A percentile compares a stretch with the other conserved stretches of the same genome.
These are phyloP conservation scores for Achroia grisella DNA, from an alignment of 1,140 invertebrate species.

Conservation along the genomic window DNA sequence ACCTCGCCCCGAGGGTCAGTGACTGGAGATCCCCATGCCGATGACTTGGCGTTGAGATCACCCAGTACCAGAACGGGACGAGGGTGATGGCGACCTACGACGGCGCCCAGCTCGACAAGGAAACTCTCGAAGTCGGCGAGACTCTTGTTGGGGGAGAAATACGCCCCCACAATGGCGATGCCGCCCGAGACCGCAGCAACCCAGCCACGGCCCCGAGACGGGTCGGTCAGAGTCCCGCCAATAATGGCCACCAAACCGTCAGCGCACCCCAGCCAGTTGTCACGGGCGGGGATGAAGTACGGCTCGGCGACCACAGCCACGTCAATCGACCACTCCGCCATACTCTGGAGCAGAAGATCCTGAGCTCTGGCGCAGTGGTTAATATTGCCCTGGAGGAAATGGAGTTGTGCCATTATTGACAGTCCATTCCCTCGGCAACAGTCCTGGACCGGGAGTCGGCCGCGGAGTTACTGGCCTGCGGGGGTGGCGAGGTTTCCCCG, in stretches of 20 bases:
- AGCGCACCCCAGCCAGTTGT: background rate
- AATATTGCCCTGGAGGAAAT: too few species aligned
- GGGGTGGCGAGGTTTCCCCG: background rate
- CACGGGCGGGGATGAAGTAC: background rate
- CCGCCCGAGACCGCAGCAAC: background rate
- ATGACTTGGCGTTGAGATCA: conserved; percentile 13
- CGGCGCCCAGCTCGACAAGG: background rate
- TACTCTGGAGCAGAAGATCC: conserved; percentile 4
- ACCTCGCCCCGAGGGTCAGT: conserved; percentile 8
- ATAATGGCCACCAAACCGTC: background rate
- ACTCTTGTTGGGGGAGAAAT: conserved; percentile 13
- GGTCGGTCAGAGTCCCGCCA: background rate
- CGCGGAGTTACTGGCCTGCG: background rate
- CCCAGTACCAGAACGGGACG: conserved; percentile 4
- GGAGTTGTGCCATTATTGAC: too few species aligned
- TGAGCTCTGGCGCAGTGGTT: too few species aligned
- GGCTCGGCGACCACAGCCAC: conserved; percentile 6
- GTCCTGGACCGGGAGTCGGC: too few species aligned
- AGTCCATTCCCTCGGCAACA: too few species aligned
- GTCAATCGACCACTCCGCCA: conserved; percentile 5
- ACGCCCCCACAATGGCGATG: conserved; percentile 5
- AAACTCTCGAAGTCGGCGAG: conserved; percentile 9
- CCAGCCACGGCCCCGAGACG: too few species aligned
- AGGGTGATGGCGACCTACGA: background rate
- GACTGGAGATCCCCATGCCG: conserved; percentile 10